These are phyloP conservation scores for Steinernema feltiae DNA, from an alignment of 1,140 invertebrate genomes.

Conservation along the genomic window DNA sequence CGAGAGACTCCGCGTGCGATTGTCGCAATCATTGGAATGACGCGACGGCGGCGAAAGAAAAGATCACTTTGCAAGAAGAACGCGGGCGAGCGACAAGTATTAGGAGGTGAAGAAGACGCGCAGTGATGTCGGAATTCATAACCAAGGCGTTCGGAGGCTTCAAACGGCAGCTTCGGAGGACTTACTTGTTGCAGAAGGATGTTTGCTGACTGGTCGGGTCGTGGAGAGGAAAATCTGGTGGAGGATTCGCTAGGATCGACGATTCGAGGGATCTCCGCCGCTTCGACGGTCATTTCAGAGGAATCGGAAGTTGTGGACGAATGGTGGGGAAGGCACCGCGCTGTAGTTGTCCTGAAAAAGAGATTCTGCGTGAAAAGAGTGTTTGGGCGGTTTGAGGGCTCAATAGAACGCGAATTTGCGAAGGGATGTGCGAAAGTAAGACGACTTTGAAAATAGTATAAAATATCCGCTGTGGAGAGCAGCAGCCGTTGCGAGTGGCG, in stretches of 20 bases:
- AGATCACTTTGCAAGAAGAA: slow-evolving; percentile 7
- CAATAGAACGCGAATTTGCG: neutral
- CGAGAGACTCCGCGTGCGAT: neutral
- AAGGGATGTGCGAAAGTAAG: neutral
- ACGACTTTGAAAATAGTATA: slow-evolving; percentile 5
- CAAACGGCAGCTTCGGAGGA: too few species aligned
- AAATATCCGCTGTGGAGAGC: slow-evolving; percentile 1
- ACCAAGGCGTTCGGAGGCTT: too few species aligned
- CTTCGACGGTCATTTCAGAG: slow-evolving; percentile 2
- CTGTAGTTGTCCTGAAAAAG: neutral
- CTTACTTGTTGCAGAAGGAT: neutral
- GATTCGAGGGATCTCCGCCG: neutral
- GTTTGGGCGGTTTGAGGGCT: neutral
- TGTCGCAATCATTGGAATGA: slow-evolving; percentile 15
- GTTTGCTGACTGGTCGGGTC: neutral
- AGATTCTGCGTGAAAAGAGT: neutral
- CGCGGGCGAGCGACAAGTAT: too few species aligned
- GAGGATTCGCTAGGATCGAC: neutral
- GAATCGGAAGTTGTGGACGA: neutral
- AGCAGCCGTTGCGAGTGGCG: neutral
- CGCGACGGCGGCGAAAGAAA: neutral
- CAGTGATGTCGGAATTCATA: too few species aligned
- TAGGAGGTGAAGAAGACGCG: neutral
- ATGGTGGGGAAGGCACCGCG: neutral
- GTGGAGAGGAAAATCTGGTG: neutral